Evolutionary conservation across 1,140 invertebrate genomes (phyloP), one percentile per base, ranked within the genome.

Genomic region (Penaeus vannamei): DNA sequence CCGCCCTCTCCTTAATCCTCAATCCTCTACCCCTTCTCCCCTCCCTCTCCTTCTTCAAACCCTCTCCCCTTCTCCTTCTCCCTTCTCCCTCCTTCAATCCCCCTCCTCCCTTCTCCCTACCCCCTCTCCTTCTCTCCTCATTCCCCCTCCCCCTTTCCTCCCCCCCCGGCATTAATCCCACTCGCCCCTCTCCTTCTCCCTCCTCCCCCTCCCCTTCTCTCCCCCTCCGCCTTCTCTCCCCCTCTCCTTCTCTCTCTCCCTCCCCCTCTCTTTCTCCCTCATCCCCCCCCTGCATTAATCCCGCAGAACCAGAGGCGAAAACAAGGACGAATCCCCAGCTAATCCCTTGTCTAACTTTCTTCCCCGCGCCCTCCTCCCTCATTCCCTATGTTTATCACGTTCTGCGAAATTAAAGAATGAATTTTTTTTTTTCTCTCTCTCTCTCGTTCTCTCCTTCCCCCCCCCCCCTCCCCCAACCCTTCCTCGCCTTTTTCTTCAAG

Each of bases 371-470:
- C 84, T 36, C 81, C 87, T 84, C 61, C 23, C 81, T 77, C 82
- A 77, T 77, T 82, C 19, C 17, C 82, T 60, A 88, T 88, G 81
- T 88, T 88, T 88, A 88, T 88, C 87, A 84, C 82, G 87, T 88
- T 76, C 81, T 76, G 62, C 80, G 53, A 88, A 84, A 88, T 77
- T 88, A 84, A 88, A 88, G 80, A 88, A 84, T 77, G 80, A 84
- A 69, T 88, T 88, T 88, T 87, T 61, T 81, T 81, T 46, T 88
- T 61, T 69, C 61, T 72, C 69, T 42, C 62, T 66, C 22, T n/a
- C 4, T 23, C 69, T 22, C n/a, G 1, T 29, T 26, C 36, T 17
- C 72, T n/a, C 29, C n/a, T n/a, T 29, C 72, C 7, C 26, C 69
- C 69, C 26, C 8, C 46, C 46, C 0, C 46, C 3, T 12, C 3